A percentile compares a stretch with the other conserved stretches of the same genome.
phyloP scores from a whole-genome alignment of 2,113 vertebrate genomes.

The Oceanodroma tethys region DNA sequence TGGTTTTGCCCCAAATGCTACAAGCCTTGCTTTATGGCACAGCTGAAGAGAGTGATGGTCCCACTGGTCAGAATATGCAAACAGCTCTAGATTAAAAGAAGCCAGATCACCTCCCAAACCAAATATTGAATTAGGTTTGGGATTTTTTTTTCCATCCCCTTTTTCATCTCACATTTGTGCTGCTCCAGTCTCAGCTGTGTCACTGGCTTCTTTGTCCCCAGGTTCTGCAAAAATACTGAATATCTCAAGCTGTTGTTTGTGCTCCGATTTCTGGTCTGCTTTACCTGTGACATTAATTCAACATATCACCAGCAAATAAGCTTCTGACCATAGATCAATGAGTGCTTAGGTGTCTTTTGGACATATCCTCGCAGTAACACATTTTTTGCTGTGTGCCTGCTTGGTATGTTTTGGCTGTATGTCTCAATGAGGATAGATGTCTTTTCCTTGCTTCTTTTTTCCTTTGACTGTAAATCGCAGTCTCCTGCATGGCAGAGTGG shows the following conservation, averaged over 20 bases:
- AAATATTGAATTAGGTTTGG: constrained; percentile 40
- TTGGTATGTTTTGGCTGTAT: neutral
- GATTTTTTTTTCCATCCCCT: neutral
- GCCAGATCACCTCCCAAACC: constrained; percentile 48
- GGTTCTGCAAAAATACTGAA: neutral
- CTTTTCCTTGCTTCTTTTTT: neutral
- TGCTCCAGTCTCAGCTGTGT: neutral
- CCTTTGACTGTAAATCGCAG: neutral
- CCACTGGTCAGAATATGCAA: constrained; percentile 16
- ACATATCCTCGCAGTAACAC: neutral
- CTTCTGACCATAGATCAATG: neutral
- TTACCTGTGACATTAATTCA: neutral
- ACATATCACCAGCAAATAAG: neutral
- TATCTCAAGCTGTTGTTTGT: neutral
- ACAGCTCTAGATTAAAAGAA: constrained; percentile 32
- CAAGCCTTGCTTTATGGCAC: constrained; percentile 21
- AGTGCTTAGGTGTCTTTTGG: neutral
- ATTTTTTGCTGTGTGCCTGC: neutral
- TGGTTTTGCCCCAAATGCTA: neutral
- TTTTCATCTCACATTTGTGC: constrained; percentile 34
- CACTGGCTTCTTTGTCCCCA: constrained; percentile 49
- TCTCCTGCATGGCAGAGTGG: neutral
- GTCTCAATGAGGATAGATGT: neutral
- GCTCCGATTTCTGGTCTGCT: neutral
- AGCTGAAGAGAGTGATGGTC: constrained; percentile 2